Percentiles rank a stretch among this genome's conserved stretches.
These are phyloP conservation scores for Triplophysa rosa DNA, from an alignment of 2,113 vertebrate species.

Conservation along the genomic window DNA sequence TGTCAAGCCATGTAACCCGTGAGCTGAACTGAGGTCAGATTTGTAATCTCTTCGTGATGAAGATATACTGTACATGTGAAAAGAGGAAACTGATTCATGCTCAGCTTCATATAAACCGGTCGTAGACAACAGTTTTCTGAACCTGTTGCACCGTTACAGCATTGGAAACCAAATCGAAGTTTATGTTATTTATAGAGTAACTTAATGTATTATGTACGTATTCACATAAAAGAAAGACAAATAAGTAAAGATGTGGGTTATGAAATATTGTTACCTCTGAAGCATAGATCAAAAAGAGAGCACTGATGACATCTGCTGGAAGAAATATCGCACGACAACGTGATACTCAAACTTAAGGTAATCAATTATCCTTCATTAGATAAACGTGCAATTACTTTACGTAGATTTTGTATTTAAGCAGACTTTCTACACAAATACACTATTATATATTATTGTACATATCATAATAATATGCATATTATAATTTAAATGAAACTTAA, in stretches of 20 bases:
- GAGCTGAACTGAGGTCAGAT: conserved; percentile 15
- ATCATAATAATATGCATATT: no score
- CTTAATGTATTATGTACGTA: background rate
- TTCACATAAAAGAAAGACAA: no score
- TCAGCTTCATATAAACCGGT: background rate
- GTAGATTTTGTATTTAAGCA: no score
- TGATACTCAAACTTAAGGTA: background rate
- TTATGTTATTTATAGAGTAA: background rate
- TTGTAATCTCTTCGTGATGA: background rate
- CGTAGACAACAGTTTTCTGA: background rate
- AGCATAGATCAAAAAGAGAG: background rate
- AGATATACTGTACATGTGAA: no score
- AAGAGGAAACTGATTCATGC: conserved; percentile 5
- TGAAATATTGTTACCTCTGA: background rate
- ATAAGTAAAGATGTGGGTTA: no score
- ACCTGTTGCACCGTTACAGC: background rate
- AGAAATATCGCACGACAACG: background rate
- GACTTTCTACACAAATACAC: no score
- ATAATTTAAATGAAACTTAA: no score
- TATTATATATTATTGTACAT: no score
- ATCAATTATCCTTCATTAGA: no score
- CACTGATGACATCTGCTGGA: conserved; percentile 48
- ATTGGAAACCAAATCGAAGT: background rate
- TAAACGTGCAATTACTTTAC: no score
- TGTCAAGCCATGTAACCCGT: background rate